Percentiles rank a stretch among this genome's conserved stretches.
These are phyloP conservation scores for Drosophila nr. perissopoda DNA, from an alignment of 2,888 invertebrate species.

Conservation along the genomic window DNA sequence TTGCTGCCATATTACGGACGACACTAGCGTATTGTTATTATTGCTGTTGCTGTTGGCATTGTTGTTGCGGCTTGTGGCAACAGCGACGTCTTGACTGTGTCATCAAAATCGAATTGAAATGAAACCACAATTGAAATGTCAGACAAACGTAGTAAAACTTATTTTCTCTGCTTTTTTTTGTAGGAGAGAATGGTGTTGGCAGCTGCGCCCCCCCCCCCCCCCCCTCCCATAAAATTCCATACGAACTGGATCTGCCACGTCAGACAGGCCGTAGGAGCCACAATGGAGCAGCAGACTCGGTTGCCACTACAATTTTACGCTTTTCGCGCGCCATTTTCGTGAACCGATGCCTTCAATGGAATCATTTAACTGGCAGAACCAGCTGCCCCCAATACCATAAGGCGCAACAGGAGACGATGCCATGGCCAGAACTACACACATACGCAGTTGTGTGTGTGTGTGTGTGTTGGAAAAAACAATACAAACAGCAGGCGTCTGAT, in stretches of 20 bases:
- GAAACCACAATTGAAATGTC: slow-evolving; percentile 81
- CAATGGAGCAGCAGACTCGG: slow-evolving; percentile 9
- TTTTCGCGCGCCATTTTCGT: slow-evolving; percentile 62
- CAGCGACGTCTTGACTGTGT: slow-evolving; percentile 67
- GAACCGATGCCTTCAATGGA: slow-evolving; percentile 30
- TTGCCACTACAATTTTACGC: slow-evolving; percentile 53
- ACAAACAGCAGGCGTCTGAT: slow-evolving; percentile 45
- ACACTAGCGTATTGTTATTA: slow-evolving; percentile 76
- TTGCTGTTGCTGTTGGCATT: slow-evolving; percentile 43
- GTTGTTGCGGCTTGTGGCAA: slow-evolving; percentile 47
- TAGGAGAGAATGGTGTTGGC: slow-evolving; percentile 15
- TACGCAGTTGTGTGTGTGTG: neutral
- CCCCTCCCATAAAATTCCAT: slow-evolving; percentile 68
- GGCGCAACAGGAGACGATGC: slow-evolving; percentile 74
- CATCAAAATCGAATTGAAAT: slow-evolving; percentile 75
- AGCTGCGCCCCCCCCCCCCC: slow-evolving; percentile 44
- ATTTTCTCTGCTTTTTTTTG: slow-evolving; percentile 2
- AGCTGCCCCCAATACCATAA: slow-evolving; percentile 41
- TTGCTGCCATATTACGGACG: slow-evolving; percentile 76
- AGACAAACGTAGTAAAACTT: slow-evolving; percentile 63
- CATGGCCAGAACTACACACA: slow-evolving; percentile 30
- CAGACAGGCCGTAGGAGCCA: slow-evolving; percentile 20
- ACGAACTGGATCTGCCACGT: slow-evolving; percentile 46
- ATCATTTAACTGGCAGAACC: slow-evolving; percentile 42
- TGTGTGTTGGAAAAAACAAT: slow-evolving; percentile 34